phyloP scores from a whole-genome alignment of 2,888 invertebrate species.

The Glaucopsyche alexis region DNA sequence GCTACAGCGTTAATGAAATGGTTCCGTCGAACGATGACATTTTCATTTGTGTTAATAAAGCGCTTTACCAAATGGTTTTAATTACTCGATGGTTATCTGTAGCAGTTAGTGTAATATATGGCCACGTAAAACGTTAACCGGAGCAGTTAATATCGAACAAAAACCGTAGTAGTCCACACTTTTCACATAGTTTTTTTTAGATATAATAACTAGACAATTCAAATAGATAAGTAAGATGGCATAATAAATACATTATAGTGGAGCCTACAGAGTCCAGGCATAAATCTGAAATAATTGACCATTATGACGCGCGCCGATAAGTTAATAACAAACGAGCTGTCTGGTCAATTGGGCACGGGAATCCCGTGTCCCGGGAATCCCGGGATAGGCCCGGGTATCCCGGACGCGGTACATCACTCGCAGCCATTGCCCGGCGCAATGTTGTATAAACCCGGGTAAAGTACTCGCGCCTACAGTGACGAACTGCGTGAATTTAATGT shows the following conservation, averaged over 20 bases:
- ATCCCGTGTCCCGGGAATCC: not conserved
- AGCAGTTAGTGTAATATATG: not conserved
- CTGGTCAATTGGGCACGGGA: conserved; percentile 6
- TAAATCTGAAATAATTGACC: conserved; percentile 10
- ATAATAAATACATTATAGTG: not conserved
- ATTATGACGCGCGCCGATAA: conserved; percentile 7
- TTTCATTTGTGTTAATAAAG: not conserved
- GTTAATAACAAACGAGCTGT: not conserved
- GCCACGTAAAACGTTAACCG: not conserved
- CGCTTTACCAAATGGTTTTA: not conserved
- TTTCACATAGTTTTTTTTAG: not conserved
- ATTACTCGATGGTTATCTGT: not conserved
- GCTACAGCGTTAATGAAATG: not conserved
- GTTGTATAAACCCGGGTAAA: conserved; percentile 1
- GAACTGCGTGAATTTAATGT: not conserved
- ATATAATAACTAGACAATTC: not conserved
- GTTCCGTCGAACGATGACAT: conserved; percentile 4
- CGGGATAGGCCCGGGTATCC: not conserved
- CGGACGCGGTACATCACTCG: conserved; percentile 15
- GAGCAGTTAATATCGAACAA: not conserved
- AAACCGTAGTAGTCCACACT: not conserved
- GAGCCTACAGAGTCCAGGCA: not conserved
- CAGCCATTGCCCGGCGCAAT: not conserved
- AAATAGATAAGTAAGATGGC: not conserved
- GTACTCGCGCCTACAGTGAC: not conserved